A percentile compares a stretch with the other conserved stretches of the same genome.
phyloP scores from a whole-genome alignment of 1,140 invertebrate species.

The Planococcus citri region DNA sequence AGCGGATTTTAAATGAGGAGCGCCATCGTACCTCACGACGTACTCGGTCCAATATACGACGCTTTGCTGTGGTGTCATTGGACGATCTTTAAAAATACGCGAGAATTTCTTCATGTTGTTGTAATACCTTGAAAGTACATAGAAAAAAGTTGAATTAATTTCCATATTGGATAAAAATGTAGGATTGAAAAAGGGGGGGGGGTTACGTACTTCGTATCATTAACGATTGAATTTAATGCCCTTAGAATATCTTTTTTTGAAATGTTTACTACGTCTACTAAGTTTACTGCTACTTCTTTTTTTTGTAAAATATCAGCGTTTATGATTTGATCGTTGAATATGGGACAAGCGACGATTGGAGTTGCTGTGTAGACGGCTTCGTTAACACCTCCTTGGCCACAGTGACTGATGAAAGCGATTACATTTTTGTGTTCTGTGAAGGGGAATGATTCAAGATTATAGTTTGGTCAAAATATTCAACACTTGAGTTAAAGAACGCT shows the following conservation, averaged over 20 bases:
- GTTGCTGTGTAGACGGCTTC: not conserved
- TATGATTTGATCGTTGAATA: not conserved
- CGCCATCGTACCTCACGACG: constrained; percentile 43
- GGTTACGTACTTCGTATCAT: not conserved
- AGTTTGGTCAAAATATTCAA: no score
- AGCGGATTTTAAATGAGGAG: constrained; percentile 40
- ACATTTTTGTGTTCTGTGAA: not conserved
- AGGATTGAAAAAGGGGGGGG: no score
- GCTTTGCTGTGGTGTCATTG: constrained; percentile 38
- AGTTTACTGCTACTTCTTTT: not conserved
- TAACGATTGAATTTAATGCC: not conserved
- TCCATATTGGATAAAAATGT: no score
- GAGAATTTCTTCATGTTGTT: constrained; percentile 30
- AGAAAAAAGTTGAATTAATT: no score
- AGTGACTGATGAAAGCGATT: not conserved
- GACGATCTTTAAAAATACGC: constrained; percentile 39
- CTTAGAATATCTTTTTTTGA: not conserved
- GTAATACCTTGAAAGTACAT: constrained; percentile 33
- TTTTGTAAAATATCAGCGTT: not conserved
- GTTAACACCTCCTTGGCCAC: not conserved
- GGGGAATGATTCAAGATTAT: no score
- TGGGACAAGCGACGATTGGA: not conserved
- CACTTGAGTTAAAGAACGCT: no score
- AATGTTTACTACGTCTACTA: not conserved
- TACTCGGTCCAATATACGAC: constrained; percentile 49